Percentiles rank a stretch among this genome's conserved stretches.
Evolutionary conservation across 2,888 invertebrate species (phyloP).

Genomic region (Drosophila nigricruria): DNA sequence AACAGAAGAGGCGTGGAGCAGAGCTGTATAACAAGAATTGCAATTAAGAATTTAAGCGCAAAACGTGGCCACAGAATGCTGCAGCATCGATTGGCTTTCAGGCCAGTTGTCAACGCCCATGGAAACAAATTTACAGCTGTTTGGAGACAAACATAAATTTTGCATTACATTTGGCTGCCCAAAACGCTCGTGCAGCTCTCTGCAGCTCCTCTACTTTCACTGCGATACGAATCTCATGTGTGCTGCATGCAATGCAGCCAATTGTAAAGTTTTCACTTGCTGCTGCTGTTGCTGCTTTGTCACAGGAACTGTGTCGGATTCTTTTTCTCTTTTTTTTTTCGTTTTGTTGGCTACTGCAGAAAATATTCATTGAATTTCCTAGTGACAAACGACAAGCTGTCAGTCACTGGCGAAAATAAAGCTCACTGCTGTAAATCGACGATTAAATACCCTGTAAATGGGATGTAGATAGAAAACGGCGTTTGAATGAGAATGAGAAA

Average conservation of each 20-base stretch:
- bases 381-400: slow-evolving; percentile 75
- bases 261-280: slow-evolving; percentile 53
- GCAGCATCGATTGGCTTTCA: slow-evolving; percentile 23
- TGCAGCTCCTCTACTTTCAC: slow-evolving; percentile 47
- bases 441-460: slow-evolving; percentile 21
- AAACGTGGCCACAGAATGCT: slow-evolving; percentile 51
- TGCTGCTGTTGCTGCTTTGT: slow-evolving; percentile 14
- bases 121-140: slow-evolving; percentile 45
- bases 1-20: background rate
- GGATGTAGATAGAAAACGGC: too few species aligned
- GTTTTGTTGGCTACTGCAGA: slow-evolving; percentile 29
- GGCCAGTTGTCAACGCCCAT: slow-evolving; percentile 60
- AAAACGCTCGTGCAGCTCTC: slow-evolving; percentile 10
- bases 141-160: slow-evolving; percentile 47
- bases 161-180: slow-evolving; percentile 42
- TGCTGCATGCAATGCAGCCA: slow-evolving; percentile 56
- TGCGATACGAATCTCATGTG: slow-evolving; percentile 53
- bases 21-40: slow-evolving; percentile 18
- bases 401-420: slow-evolving; percentile 40
- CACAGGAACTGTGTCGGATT: slow-evolving; percentile 7
- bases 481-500: background rate
- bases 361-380: slow-evolving; percentile 80
- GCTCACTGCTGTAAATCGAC: too few species aligned
- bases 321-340: slow-evolving; percentile 12
- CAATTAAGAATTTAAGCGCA: slow-evolving; percentile 74